phyloP scores from a whole-genome alignment of 2,113 vertebrate species.

The Pavo muticus region DNA sequence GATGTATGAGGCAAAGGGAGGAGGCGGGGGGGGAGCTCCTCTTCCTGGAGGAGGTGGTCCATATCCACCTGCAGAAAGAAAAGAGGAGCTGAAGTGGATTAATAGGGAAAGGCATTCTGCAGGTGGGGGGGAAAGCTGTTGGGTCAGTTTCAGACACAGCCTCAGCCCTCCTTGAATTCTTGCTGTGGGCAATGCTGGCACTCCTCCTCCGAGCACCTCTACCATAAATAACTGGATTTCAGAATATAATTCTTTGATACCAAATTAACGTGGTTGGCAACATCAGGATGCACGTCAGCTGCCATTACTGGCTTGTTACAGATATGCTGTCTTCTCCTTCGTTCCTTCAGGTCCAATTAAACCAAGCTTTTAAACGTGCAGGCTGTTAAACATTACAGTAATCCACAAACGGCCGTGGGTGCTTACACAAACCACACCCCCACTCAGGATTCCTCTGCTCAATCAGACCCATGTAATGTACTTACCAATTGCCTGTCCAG shows the following conservation, averaged over 20 bases:
- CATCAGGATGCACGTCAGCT: conserved; percentile 15
- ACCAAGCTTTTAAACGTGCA: conserved; percentile 21
- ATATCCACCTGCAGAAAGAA: conserved; percentile 85
- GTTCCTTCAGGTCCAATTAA: conserved; percentile 17
- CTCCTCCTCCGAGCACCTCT: conserved; percentile 21
- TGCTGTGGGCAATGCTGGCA: neutral
- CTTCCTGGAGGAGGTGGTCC: conserved; percentile 91
- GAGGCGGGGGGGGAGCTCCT: conserved; percentile 91
- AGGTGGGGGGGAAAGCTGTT: neutral
- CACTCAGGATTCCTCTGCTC: neutral
- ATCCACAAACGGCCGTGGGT: neutral
- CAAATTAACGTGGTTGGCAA: neutral
- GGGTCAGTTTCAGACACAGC: neutral
- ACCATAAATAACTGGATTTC: conserved; percentile 21
- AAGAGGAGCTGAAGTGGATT: neutral
- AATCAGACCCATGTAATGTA: neutral
- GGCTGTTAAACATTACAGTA: conserved; percentile 21
- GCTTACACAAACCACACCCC: neutral
- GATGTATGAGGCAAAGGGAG: conserved; percentile 95
- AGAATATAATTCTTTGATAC: neutral
- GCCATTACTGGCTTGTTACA: neutral
- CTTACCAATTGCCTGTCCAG: conserved; percentile 96
- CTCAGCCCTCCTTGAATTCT: neutral
- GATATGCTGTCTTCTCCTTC: neutral
- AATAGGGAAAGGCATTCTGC: neutral